Evolutionary conservation across 2,797 vertebrate species (phyloP), one percentile per base, ranked within the genome.

Genomic region (Momotus momota): DNA sequence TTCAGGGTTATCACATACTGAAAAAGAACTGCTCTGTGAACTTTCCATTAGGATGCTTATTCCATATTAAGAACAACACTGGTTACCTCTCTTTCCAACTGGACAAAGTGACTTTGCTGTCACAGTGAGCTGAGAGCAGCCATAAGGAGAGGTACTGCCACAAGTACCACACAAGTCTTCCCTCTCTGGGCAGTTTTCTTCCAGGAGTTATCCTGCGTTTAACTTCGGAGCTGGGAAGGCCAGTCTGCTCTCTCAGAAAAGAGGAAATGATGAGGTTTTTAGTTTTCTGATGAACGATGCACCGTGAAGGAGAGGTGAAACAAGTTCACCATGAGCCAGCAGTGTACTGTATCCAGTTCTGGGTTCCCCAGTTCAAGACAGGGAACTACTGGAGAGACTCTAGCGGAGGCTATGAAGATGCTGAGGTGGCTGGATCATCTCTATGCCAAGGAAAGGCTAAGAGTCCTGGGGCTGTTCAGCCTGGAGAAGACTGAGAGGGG

Each of bases 61-160:
- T 62, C 67, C n/a, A 0, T 13, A 3, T 18, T 26, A 20, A 14
- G 14, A n/a, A 4, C 33, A 13, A 4, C 11, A 11, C 26, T 70
- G 23, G 26, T 51, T 62, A 8, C 35, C 74, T 65, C 54, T 62
- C 25, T 77, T 72, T 29, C 27, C 26, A 9, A 21, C 18, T 71
- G 69, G 86, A 45, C 67, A 3, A 58, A 55, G 46, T 54, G 25
- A 6, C n/a, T 72, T 65, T 9, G 4, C 23, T 55, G 41, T 66
- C 55, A 13, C 38, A 48, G 43, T 0, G 0, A 26, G 40, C 57
- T 9, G 48, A 45, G 46, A 49, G 22, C 0, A 4, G 14, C 31
- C 5, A 0, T 17, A 31, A 75, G 52, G 79, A 41, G 12, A 52
- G 43, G 49, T 33, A 9, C 14, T 58, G 29, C 61, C 65, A 4